Percentiles rank a stretch among this genome's conserved stretches.
Conservation (phyloP, 2,888 invertebrate species). For the Machimus atricapillus region DNA sequence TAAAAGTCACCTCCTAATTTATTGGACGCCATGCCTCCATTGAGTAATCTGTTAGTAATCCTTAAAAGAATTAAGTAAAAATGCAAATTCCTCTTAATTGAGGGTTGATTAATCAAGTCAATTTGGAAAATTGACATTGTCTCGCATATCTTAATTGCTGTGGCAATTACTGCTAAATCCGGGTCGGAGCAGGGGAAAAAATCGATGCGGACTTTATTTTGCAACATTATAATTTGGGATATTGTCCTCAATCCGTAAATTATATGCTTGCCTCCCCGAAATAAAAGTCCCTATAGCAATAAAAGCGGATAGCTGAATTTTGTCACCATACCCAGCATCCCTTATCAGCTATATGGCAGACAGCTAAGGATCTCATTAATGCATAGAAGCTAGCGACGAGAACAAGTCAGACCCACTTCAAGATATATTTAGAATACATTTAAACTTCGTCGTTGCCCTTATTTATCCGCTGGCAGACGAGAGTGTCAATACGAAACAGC, state of each 20-base stretch:
- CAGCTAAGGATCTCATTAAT: constrained; percentile 16
- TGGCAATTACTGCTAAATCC: not conserved
- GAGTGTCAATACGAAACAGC: not conserved
- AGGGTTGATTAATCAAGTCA: not conserved
- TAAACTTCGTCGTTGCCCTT: not conserved
- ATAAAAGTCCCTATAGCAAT: not conserved
- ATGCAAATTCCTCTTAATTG: not conserved
- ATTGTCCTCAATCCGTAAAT: constrained; percentile 18
- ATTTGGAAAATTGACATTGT: not conserved
- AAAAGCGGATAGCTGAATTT: not conserved
- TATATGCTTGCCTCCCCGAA: constrained; percentile 3
- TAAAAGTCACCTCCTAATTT: not conserved
- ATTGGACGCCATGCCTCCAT: not conserved
- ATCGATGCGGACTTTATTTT: constrained; percentile 5
- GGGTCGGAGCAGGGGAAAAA: not conserved
- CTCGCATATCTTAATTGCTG: not conserved
- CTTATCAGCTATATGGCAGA: constrained; percentile 23
- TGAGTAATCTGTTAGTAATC: not conserved
- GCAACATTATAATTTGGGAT: not conserved
- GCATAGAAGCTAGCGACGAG: not conserved
- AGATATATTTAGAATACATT: constrained; percentile 32
- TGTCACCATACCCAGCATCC: constrained; percentile 11
- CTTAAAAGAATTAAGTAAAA: not conserved
- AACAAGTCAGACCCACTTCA: constrained; percentile 32
- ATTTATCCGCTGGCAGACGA: not conserved